phyloP scores from a whole-genome alignment of 2,113 vertebrate genomes.

The Ptilonorhynchus violaceus region DNA sequence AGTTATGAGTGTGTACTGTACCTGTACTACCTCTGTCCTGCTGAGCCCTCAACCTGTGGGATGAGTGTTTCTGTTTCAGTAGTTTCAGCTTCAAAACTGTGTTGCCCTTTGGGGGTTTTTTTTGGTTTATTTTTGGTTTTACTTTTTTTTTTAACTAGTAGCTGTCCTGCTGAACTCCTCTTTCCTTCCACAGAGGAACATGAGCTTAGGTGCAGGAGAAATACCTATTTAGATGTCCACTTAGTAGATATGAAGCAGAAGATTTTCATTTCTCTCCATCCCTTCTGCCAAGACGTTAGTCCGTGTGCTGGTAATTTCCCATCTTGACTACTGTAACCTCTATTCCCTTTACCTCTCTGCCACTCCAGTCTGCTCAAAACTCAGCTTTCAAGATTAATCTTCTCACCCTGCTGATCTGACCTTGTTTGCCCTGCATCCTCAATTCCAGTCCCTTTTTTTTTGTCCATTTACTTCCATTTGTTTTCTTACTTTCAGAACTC shows the following conservation, averaged over 20 bases:
- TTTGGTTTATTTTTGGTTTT: background rate
- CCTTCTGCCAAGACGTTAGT: constrained; percentile 72
- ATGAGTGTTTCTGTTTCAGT: background rate
- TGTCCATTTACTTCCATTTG: background rate
- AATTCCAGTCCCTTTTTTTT: background rate
- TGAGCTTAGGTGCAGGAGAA: constrained; percentile 71
- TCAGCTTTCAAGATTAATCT: constrained; percentile 15
- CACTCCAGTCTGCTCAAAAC: constrained; percentile 5
- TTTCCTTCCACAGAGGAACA: constrained; percentile 74
- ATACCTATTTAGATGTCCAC: constrained; percentile 72
- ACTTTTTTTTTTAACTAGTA: constrained; percentile 16
- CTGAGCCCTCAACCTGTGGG: background rate
- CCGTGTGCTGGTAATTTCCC: constrained; percentile 72
- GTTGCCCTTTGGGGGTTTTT: background rate
- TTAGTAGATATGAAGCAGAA: constrained; percentile 72
- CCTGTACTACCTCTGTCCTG: background rate
- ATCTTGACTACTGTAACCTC: constrained; percentile 69
- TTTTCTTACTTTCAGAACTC: constrained; percentile 2
- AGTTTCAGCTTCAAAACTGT: background rate
- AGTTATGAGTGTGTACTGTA: background rate
- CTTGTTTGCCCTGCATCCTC: background rate
- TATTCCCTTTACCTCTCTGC: constrained; percentile 41
- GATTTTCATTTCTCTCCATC: constrained; percentile 73
- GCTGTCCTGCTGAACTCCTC: constrained; percentile 66
- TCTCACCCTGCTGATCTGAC: background rate